phyloP scores from a whole-genome alignment of 1,140 invertebrate genomes.

The Polypedilum pembai region DNA sequence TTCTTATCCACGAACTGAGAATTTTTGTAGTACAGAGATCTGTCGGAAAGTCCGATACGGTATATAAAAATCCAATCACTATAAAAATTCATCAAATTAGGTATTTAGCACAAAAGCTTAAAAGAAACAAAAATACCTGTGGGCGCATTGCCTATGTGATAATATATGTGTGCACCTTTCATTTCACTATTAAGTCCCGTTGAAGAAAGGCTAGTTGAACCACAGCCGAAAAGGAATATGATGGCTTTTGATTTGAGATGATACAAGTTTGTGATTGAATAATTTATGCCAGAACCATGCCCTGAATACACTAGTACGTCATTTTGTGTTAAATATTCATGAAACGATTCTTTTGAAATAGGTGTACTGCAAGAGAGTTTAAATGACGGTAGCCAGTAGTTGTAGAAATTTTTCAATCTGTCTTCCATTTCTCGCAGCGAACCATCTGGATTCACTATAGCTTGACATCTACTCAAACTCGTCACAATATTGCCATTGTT shows the following conservation, averaged over 20 bases:
- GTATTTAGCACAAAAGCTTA: background rate
- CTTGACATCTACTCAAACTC: background rate
- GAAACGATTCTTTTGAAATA: slow-evolving; percentile 1
- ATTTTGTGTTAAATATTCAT: slow-evolving; percentile 5
- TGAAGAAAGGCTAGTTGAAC: background rate
- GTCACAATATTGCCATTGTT: background rate
- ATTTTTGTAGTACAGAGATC: slow-evolving; percentile 6
- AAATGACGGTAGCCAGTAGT: slow-evolving; percentile 21
- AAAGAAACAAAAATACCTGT: background rate
- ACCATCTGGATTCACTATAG: background rate
- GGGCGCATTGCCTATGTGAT: background rate
- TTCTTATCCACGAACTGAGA: slow-evolving; percentile 9
- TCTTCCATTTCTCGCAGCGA: background rate
- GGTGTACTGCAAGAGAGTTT: background rate
- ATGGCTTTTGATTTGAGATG: background rate
- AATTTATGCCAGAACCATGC: background rate
- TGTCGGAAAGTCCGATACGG: background rate
- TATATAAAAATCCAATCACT: slow-evolving; percentile 17
- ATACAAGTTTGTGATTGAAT: background rate
- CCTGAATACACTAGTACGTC: background rate
- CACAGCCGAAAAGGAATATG: background rate
- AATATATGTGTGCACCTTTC: background rate
- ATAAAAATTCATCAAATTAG: background rate
- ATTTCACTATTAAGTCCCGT: background rate
- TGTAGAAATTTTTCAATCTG: background rate